Conservation (phyloP, 2,113 vertebrate species). For the Amphiprion ocellaris region DNA sequence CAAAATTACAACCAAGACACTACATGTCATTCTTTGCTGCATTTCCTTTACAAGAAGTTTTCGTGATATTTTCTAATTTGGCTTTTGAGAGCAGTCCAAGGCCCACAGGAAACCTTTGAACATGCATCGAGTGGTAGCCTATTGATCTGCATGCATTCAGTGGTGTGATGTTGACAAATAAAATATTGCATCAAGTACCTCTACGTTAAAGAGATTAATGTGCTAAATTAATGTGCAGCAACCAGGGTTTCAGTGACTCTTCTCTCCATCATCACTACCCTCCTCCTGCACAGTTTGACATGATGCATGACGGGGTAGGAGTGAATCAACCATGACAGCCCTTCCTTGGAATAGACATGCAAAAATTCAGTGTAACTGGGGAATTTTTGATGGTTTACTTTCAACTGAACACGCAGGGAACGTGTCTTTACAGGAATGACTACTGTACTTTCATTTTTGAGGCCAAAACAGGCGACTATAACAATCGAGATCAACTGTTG, state of each 20-base stretch:
- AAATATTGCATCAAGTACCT: not conserved
- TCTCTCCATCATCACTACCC: not conserved
- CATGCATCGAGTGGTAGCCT: not conserved
- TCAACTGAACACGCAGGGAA: not conserved
- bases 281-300: not conserved
- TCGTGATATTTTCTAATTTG: not conserved
- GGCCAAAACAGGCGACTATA: not conserved
- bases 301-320: not conserved
- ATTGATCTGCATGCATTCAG: slow-evolving; percentile 13
- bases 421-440: not conserved
- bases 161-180: slow-evolving; percentile 4
- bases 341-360: not conserved
- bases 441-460: not conserved
- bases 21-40: no score
- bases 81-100: not conserved
- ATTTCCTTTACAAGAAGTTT: no score
- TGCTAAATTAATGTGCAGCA: not conserved
- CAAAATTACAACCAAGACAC: not conserved
- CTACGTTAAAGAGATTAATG: not conserved
- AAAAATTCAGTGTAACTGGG: not conserved
- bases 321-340: not conserved
- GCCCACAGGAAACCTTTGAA: not conserved
- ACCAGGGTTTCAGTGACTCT: not conserved
- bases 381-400: not conserved
- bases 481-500: not conserved